Conservation (phyloP, 1,140 invertebrate genomes). For the Palaemon carinicauda region DNA sequence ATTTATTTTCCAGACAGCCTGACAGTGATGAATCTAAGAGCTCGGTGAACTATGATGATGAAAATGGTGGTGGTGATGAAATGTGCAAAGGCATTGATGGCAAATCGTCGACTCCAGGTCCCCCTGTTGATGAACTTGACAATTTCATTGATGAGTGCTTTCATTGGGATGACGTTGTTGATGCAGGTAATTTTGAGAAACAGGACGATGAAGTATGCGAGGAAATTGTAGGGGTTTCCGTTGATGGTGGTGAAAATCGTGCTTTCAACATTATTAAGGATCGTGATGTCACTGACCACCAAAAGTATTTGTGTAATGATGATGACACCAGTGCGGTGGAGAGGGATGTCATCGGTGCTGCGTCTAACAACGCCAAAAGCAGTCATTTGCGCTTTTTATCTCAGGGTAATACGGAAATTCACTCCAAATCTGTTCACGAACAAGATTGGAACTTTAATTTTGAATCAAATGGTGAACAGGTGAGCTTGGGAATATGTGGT, state of each 20-base stretch:
- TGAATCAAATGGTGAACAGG: too few species aligned
- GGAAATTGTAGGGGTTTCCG: not conserved
- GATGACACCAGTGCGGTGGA: too few species aligned
- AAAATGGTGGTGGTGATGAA: not conserved
- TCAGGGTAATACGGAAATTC: too few species aligned
- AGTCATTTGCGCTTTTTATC: too few species aligned
- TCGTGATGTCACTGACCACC: not conserved
- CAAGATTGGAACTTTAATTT: too few species aligned
- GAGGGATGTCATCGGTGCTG: too few species aligned
- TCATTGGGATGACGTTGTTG: not conserved
- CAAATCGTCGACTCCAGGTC: not conserved
- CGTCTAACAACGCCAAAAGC: too few species aligned
- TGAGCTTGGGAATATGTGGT: too few species aligned
- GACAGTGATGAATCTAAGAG: not conserved
- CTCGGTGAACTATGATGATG: not conserved
- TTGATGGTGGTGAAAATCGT: not conserved
- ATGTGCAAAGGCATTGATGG: not conserved
- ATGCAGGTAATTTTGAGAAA: not conserved
- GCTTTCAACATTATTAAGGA: not conserved
- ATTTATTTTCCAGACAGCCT: slow-evolving; percentile 34
- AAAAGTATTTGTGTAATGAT: not conserved
- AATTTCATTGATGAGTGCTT: not conserved
- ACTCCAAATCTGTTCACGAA: too few species aligned
- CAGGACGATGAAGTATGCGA: not conserved
- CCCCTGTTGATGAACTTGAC: not conserved